A percentile compares a stretch with the other conserved stretches of the same genome.
These are phyloP conservation scores for Nycteola revayana DNA, from an alignment of 2,888 invertebrate species.

Conservation along the genomic window DNA sequence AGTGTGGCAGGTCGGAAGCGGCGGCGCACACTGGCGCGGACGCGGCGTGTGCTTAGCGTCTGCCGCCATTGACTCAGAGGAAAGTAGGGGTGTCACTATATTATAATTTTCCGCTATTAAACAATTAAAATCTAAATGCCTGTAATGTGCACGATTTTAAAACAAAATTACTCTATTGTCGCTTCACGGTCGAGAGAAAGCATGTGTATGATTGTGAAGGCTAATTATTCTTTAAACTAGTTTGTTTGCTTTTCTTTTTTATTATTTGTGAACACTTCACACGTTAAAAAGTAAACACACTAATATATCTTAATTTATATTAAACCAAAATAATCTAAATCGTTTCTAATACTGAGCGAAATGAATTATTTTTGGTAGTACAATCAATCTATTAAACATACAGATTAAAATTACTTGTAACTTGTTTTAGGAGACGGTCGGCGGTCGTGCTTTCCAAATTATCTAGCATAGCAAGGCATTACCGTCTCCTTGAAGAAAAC, in stretches of 20 bases:
- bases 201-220: constrained; percentile 18
- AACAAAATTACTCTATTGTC: constrained; percentile 30
- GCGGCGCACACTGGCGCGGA: constrained; percentile 59
- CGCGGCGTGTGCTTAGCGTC: constrained; percentile 37
- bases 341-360: too few relatives aligned
- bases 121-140: constrained; percentile 51
- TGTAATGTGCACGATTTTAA: constrained; percentile 29
- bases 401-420: too few relatives aligned
- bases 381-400: too few relatives aligned
- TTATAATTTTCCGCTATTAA: constrained; percentile 66
- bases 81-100: constrained; percentile 71
- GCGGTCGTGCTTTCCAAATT: too few relatives aligned
- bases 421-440: too few relatives aligned
- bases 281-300: too few relatives aligned
- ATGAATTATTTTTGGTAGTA: too few relatives aligned
- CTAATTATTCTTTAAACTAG: constrained; percentile 16
- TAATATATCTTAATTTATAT: too few relatives aligned
- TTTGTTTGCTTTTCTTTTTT: constrained; percentile 25
- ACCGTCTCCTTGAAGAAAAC: too few relatives aligned
- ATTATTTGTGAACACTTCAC: constrained; percentile 22
- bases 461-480: too few relatives aligned
- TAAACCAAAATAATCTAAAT: too few relatives aligned
- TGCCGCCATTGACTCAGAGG: constrained; percentile 59
- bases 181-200: constrained; percentile 32
- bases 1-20: constrained; percentile 69